These are phyloP conservation scores for Anabacerthia variegaticeps DNA, from an alignment of 2,797 vertebrate species.

Conservation along the genomic window DNA sequence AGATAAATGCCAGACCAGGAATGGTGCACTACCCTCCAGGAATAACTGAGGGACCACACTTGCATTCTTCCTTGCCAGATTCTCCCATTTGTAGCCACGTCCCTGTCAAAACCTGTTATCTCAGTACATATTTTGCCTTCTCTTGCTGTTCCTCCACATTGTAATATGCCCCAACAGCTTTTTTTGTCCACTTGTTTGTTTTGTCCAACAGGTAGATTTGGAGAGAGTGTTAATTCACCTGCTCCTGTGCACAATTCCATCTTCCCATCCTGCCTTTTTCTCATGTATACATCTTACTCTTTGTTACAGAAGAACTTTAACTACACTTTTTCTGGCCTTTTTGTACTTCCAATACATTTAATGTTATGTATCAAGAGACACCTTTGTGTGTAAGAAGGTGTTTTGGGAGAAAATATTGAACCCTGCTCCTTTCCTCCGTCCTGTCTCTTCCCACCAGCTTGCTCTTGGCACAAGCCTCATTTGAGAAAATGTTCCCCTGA, in stretches of 20 bases:
- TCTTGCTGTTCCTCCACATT: neutral
- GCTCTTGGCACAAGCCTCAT: neutral
- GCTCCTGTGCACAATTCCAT: neutral
- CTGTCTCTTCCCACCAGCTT: constrained; percentile 11
- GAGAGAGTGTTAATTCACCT: neutral
- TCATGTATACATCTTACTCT: neutral
- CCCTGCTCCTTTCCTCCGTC: neutral
- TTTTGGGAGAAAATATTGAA: neutral
- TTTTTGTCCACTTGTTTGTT: neutral
- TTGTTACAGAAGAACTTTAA: neutral
- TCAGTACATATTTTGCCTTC: neutral
- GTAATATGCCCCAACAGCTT: neutral
- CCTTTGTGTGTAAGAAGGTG: neutral
- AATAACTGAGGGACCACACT: neutral
- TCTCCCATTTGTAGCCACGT: neutral
- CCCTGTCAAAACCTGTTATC: neutral
- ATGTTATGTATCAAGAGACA: neutral
- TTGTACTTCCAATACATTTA: neutral
- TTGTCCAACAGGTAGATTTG: neutral
- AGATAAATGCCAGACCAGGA: neutral
- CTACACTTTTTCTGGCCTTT: neutral
- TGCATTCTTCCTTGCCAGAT: neutral
- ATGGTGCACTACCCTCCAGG: neutral
- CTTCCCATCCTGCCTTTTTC: neutral
- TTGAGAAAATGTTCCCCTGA: neutral